These are phyloP conservation scores for Ornithoptera alexandrae DNA, from an alignment of 2,888 invertebrate genomes.

Conservation along the genomic window DNA sequence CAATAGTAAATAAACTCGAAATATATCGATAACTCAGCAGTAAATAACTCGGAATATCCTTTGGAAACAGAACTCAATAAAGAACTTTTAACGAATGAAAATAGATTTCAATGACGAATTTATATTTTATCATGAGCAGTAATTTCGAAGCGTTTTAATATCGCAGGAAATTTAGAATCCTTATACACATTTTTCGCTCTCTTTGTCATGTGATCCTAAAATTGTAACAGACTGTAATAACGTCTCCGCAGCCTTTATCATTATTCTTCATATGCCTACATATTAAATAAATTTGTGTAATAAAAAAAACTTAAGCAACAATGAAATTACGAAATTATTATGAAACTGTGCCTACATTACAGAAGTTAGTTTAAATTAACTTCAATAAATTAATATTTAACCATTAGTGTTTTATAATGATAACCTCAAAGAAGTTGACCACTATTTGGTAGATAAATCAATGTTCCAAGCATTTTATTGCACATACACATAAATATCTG, in stretches of 20 bases:
- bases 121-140: not conserved
- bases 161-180: not conserved
- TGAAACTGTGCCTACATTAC: too few species aligned
- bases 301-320: not conserved
- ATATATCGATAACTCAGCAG: too few species aligned
- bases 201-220: not conserved
- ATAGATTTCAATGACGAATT: not conserved
- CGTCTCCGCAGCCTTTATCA: conserved; percentile 11
- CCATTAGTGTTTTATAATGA: too few species aligned
- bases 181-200: not conserved
- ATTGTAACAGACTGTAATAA: conserved; percentile 20
- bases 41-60: not conserved
- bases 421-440: too few species aligned
- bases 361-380: too few species aligned
- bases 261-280: conserved; percentile 9
- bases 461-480: too few species aligned
- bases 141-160: not conserved
- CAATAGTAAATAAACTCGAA: too few species aligned
- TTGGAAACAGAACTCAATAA: not conserved
- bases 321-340: too few species aligned
- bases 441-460: too few species aligned
- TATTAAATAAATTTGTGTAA: conserved; percentile 8
- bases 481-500: too few species aligned
- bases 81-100: not conserved
- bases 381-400: too few species aligned